These are phyloP conservation scores for Peromyscus nudipes DNA, from an alignment of 2,797 vertebrate species.

Conservation along the genomic window DNA sequence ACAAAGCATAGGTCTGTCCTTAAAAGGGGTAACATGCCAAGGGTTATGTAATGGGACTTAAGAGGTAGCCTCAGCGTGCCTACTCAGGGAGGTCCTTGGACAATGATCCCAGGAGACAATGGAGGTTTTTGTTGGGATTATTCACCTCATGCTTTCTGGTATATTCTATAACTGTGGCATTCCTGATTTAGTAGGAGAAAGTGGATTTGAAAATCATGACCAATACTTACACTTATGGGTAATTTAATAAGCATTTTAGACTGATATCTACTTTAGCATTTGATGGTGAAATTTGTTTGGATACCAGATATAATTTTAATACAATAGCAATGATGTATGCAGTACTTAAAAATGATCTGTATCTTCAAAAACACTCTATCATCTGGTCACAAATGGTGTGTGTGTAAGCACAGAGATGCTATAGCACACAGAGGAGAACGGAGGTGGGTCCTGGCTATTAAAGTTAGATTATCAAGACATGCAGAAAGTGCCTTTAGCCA, in stretches of 20 bases:
- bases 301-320: neutral
- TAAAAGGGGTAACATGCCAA: neutral
- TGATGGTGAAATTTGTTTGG: neutral
- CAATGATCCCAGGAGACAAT: neutral
- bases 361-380: neutral
- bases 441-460: too few species aligned
- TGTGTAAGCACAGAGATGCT: neutral
- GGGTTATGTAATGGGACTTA: neutral
- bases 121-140: neutral
- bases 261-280: neutral
- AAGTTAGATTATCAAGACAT: neutral
- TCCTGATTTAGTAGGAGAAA: neutral
- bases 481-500: neutral
- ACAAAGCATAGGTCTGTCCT: neutral
- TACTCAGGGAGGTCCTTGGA: neutral
- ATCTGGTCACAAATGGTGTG: neutral
- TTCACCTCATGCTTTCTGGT: neutral
- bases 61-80: neutral
- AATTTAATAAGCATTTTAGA: neutral
- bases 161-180: neutral
- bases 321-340: neutral
- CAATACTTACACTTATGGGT: neutral
- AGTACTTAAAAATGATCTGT: neutral
- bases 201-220: neutral
- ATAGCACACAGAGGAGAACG: neutral